phyloP scores from a whole-genome alignment of 1,140 invertebrate species.

The Drosophila nebulosa region DNA sequence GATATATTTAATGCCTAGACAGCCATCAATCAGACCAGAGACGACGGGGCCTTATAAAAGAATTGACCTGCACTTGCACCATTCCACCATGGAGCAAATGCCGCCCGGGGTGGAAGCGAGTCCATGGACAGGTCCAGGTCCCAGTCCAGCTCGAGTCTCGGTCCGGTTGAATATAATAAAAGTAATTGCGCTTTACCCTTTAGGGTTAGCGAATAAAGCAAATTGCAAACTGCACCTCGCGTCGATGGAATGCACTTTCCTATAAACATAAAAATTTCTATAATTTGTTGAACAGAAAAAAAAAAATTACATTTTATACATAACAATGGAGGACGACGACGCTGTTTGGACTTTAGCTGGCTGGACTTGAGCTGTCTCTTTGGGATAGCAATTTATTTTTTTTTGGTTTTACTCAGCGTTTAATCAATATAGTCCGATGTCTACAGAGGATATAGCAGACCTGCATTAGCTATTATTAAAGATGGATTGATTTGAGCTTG shows the following conservation, averaged over 20 bases:
- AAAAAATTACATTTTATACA: constrained; percentile 75
- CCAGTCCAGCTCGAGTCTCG: constrained; percentile 2
- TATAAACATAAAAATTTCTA: constrained; percentile 80
- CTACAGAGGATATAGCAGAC: constrained; percentile 33
- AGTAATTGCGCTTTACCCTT: constrained; percentile 80
- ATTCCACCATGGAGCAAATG: not conserved
- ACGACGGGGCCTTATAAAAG: constrained; percentile 42
- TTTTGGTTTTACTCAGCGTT: constrained; percentile 25
- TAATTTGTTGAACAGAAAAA: constrained; percentile 61
- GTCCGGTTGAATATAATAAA: constrained; percentile 64
- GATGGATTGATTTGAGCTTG: constrained; percentile 57
- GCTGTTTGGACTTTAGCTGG: too few species aligned
- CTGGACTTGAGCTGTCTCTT: not conserved
- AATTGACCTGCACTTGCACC: constrained; percentile 56
- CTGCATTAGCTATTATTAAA: constrained; percentile 60
- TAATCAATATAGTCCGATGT: constrained; percentile 59
- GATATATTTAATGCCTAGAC: constrained; percentile 61
- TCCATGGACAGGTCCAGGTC: constrained; percentile 7
- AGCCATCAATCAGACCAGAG: constrained; percentile 69
- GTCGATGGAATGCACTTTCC: constrained; percentile 48
- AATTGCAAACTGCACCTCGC: constrained; percentile 63
- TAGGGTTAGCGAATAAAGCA: constrained; percentile 74
- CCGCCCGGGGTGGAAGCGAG: constrained; percentile 41
- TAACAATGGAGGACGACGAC: constrained; percentile 39
- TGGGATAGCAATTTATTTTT: constrained; percentile 18